Base-by-base conservation (phyloP, 2,888 invertebrate species). In the Limnephilus auricula region DNA sequence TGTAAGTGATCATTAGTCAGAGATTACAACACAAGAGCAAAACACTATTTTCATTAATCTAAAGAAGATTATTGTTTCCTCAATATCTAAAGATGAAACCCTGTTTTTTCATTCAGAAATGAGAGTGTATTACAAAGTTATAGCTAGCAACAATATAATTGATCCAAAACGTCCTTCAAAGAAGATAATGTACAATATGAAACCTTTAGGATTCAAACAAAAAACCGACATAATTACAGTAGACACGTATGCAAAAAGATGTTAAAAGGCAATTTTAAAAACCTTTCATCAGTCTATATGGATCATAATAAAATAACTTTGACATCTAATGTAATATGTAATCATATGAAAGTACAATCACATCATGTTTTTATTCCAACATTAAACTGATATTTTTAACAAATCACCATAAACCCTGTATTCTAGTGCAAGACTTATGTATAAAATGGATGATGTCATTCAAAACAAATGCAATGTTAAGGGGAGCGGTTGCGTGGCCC, bases 41-140 rank as follows among this genome's bases (percentile, higher is more conserved):
- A 25, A 65, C 50, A 65, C 9, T 65, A 25, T 9, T 40, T 85
- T 85, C 37, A 85, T 37, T 85, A 32, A 34, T 86, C 86, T 87
- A 87, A 30, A 65, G 31, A 87, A 87, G 50, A 87, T 65, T 87
- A 87, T 87, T 87, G 87, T 87, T 87, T 87, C 87, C 34, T 87
- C 50, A n/a, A 13, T 15, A 32, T 25, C 13, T 37, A 18, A 45
- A 45, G 18, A 45, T 32, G 78, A 87, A 87, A 87, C 65, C 50
- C 87, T 87, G 50, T 87, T 30, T 65, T 50, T n/a, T 85, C 30
- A 45, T 85, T n/a, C 40, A 85, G 40, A 85, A 30, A 82, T 15
- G 30, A 85, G 30, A 40, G 25, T n/a, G 31, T 12, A 45, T 45
- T 45, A 30, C 45, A 45, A 85, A 84, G 84, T 40, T n/a, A n/a